Base-by-base conservation (phyloP, 2,113 vertebrate species). In the Sinosuthora webbiana region DNA sequence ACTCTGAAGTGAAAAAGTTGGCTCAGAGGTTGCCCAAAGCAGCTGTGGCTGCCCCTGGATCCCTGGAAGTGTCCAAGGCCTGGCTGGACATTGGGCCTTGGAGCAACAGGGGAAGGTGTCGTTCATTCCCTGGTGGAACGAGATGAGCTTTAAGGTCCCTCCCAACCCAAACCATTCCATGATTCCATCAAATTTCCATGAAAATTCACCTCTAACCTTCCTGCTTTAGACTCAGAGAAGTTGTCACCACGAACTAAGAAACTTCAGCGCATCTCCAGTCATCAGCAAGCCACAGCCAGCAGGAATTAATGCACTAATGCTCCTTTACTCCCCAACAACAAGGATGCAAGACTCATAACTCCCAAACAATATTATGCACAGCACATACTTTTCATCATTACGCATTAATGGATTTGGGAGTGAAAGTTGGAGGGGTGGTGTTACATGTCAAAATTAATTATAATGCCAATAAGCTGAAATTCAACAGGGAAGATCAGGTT, bases 371-470 rank as follows among this genome's bases (percentile, higher is more conserved):
- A 89, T 89, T 78, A 93, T 87, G 94, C 93, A 81, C 4, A 33
- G 37, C 84, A 53, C 86, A 50, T 71, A 89, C 90, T 94, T 93
- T 92, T 95, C 96, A 97, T 94, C 95, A 92, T 96, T 84, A 93
- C 50, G 2, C 86, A 89, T 91, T 96, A 96, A 97, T 95, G 95
- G 91, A 95, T 83, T 80, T 70, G 85, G 86, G 95, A 96, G 88
- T 68, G 90, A 71, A 96, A 97, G 96, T 95, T 96, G 95, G 96
- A 96, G 88, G 90, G 94, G 94, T 96, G 95, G 95, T 64, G 86
- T 96, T 97, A 89, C 80, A 13, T 82, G 95, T 96, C 96, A 97
- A 95, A 95, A 95, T 96, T 97, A 96, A 97, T 97, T 96, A 96
- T 78, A 96, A 94, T 90, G 90, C 93, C 95, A 95, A 96, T 95